Evolutionary conservation across 2,797 vertebrate genomes (phyloP), one percentile per base, ranked within the genome.

Genomic region (Delichon dasypus): DNA sequence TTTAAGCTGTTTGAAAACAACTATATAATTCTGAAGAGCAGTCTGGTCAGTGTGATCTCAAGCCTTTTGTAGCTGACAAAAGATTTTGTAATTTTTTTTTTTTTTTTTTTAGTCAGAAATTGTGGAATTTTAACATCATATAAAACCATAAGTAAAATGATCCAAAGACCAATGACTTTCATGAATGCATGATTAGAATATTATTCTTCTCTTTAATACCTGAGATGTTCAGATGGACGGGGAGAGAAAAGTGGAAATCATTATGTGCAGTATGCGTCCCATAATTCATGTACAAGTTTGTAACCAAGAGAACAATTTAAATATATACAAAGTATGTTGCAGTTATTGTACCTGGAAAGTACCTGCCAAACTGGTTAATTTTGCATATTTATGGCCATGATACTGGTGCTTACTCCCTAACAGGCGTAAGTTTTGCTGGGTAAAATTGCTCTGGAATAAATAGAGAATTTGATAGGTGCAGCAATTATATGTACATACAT

Each of bases 181-280:
- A 70, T 23, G 21, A 85, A 81, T 4, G 20, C 27, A 42, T 32
- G 8, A 60, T 30, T 58, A 51, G 13, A 64, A 7, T 58, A 85
- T 40, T 85, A 86, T 93, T 71, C 18, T 79, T 36, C 64, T 60
- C 30, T 38, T 68, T 55, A 79, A 48, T 36, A 79, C 29, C 44
- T 79, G 45, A 82, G 58, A 58, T 66, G 30, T 81, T 81, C 50
- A 68, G 66, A 50, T 12, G 6, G 21, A 57, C 47, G 26, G 9
- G 8, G 8, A 82, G 14, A 16, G n/a, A 38, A 53, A 86, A 72
- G n/a, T 20, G 44, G 36, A 76, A 90, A 73, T 67, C 21, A 10
- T 36, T 40, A 54, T 1, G 0, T 10, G 34, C 15, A 68, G 27
- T 6, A 65, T 13, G 17, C 0, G 0, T n/a, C 38, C 18, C 14